These are phyloP conservation scores for Papilio xuthus DNA, from an alignment of 1,140 invertebrate species.

Conservation along the genomic window DNA sequence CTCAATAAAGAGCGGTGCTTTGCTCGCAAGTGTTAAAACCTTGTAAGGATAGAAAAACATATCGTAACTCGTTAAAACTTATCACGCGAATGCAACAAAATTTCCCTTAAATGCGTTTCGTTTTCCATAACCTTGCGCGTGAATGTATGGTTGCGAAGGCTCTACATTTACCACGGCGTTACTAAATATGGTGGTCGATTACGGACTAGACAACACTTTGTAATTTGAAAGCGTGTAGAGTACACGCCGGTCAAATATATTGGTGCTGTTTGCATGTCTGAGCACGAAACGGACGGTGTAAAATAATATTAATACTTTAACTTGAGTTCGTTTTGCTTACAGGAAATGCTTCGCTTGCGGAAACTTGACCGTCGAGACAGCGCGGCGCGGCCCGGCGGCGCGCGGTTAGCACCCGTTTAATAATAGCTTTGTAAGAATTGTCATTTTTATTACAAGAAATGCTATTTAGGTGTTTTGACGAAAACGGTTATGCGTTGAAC, in stretches of 20 bases:
- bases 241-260: constrained; percentile 1
- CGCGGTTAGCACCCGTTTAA: not conserved
- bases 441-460: not conserved
- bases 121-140: not conserved
- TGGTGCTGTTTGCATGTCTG: constrained; percentile 28
- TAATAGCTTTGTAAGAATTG: not conserved
- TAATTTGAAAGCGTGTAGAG: constrained; percentile 13
- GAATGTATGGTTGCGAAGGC: not conserved
- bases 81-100: not conserved
- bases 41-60: constrained; percentile 1
- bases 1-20: not conserved
- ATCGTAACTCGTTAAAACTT: constrained; percentile 14
- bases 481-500: too few relatives aligned
- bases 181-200: constrained; percentile 15
- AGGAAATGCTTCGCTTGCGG: not conserved
- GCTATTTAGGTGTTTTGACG: not conserved
- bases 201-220: constrained; percentile 8
- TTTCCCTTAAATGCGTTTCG: constrained; percentile 9
- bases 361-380: constrained; percentile 7
- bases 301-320: constrained; percentile 1
- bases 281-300: not conserved
- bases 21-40: not conserved
- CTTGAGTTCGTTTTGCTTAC: not conserved
- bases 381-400: not conserved
- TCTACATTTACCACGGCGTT: not conserved